These are phyloP conservation scores for Orius laevigatus DNA, from an alignment of 1,140 invertebrate species.

Conservation along the genomic window DNA sequence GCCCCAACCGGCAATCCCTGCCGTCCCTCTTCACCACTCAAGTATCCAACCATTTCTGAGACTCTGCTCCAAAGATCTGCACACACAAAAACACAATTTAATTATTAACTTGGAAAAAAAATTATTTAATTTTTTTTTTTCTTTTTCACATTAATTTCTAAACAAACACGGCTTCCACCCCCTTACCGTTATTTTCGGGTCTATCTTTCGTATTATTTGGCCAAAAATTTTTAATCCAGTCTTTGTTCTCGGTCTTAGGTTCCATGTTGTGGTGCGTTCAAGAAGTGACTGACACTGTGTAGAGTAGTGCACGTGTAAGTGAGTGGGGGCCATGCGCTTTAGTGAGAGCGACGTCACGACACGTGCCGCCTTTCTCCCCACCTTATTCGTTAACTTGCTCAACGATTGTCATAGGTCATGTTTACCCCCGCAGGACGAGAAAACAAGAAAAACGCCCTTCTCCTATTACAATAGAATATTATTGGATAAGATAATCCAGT, in stretches of 20 bases:
- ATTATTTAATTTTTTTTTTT: not conserved
- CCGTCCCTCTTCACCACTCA: conserved; percentile 21
- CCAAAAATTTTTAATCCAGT: conserved; percentile 26
- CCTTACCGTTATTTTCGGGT: conserved; percentile 15
- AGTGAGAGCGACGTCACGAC: conserved; percentile 16
- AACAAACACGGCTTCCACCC: conserved; percentile 1
- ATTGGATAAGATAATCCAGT: not conserved
- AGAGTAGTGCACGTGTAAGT: conserved; percentile 15
- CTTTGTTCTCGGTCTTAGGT: conserved; percentile 20
- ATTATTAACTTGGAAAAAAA: not conserved
- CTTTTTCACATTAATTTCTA: not conserved
- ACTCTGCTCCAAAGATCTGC: conserved; percentile 26
- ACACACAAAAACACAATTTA: conserved; percentile 16
- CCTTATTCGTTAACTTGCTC: conserved; percentile 5
- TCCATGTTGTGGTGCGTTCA: conserved; percentile 11
- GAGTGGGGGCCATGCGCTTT: conserved; percentile 14
- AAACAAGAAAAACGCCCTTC: not conserved
- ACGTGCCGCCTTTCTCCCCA: conserved; percentile 9
- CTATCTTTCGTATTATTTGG: conserved; percentile 13
- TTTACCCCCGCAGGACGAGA: not conserved
- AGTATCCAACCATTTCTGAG: conserved; percentile 26
- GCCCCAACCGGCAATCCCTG: conserved; percentile 21
- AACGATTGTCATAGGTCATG: conserved; percentile 7
- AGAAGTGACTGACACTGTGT: conserved; percentile 13
- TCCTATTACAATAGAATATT: not conserved